phyloP scores from a whole-genome alignment of 2,797 vertebrate species.

The Semaprochilodus insignis region DNA sequence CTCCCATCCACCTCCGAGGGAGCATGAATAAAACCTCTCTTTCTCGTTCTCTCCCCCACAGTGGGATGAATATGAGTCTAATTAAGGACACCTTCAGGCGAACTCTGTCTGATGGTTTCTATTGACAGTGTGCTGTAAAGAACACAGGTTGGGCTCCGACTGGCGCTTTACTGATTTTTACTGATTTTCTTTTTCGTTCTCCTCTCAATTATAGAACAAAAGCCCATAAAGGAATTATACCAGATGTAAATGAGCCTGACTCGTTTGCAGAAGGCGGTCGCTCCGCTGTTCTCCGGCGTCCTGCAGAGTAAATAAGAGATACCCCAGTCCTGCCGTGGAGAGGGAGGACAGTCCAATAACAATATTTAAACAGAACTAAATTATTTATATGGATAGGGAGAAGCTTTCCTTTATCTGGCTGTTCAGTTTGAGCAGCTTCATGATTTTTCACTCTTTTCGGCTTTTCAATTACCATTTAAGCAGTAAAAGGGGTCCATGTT shows the following conservation, averaged over 20 bases:
- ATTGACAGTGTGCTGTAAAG: background rate
- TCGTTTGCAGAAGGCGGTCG: background rate
- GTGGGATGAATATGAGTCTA: too few species aligned
- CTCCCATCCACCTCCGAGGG: too few species aligned
- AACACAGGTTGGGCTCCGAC: too few species aligned
- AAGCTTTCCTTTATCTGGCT: background rate
- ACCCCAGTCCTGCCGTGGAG: background rate
- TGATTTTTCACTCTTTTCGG: background rate
- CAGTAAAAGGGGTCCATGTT: background rate
- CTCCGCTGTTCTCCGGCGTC: background rate
- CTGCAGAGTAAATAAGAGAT: background rate
- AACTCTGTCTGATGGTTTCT: background rate
- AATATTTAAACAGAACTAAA: slow-evolving; percentile 12
- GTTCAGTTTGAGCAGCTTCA: background rate
- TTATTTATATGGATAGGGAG: background rate
- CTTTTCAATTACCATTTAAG: background rate
- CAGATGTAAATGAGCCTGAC: background rate
- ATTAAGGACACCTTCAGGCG: too few species aligned
- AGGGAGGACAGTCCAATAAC: slow-evolving; percentile 12
- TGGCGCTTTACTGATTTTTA: too few species aligned
- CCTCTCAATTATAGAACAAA: too few species aligned
- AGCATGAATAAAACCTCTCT: too few species aligned
- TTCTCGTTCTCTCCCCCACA: too few species aligned
- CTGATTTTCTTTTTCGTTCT: too few species aligned
- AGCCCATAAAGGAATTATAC: background rate